Percentiles rank a stretch among this genome's conserved stretches.
Conservation (phyloP, 2,113 vertebrate genomes). For the Megaleporinus macrocephalus region DNA sequence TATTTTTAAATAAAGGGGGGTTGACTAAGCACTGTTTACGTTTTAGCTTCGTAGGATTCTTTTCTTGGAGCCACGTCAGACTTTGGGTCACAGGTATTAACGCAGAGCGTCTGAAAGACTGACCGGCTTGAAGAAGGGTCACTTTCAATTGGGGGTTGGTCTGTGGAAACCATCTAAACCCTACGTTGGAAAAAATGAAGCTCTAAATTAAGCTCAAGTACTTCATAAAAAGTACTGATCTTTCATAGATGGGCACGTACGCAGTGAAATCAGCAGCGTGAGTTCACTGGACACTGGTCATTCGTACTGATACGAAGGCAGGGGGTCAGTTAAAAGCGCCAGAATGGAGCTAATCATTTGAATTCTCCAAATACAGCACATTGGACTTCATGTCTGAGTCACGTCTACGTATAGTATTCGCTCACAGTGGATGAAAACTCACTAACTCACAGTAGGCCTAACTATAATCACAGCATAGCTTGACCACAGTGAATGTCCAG, state of each 20-base stretch:
- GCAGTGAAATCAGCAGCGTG: not conserved
- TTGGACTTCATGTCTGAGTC: not conserved
- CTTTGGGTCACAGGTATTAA: not conserved
- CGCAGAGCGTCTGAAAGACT: not conserved
- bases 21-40: constrained; percentile 33
- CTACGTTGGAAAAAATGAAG: no score
- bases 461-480: constrained; percentile 32
- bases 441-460: constrained; percentile 23
- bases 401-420: constrained; percentile 19
- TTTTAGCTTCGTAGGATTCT: constrained; percentile 29
- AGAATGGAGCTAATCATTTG: not conserved
- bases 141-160: not conserved
- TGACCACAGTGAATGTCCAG: constrained; percentile 66
- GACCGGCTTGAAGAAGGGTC: not conserved
- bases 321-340: not conserved
- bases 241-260: not conserved
- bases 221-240: not conserved
- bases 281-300: not conserved
- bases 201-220: not conserved
- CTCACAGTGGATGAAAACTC: constrained; percentile 18
- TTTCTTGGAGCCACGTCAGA: not conserved
- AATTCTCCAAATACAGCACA: constrained; percentile 19
- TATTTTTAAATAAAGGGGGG: constrained; percentile 3
- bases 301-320: not conserved
- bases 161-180: not conserved